phyloP scores from a whole-genome alignment of 2,888 invertebrate genomes.

The Nephrocerus scutellatus region DNA sequence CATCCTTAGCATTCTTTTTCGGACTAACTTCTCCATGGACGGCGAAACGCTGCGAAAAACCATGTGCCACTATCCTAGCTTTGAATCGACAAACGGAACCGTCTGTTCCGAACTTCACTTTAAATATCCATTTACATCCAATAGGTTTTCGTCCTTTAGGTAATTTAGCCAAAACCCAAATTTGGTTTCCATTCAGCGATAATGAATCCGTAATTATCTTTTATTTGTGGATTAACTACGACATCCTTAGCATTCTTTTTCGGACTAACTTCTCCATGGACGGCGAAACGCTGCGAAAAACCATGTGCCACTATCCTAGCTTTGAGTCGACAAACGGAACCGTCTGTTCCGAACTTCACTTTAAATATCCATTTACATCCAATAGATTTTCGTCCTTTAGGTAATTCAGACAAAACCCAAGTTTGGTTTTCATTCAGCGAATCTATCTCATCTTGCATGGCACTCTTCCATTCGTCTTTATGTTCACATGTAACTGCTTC shows the following conservation, averaged over 20 bases:
- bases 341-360: constrained; percentile 11
- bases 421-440: constrained; percentile 8
- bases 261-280: too few species aligned
- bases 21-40: too few species aligned
- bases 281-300: constrained; percentile 14
- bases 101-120: constrained; percentile 10
- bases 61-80: constrained; percentile 17
- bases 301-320: constrained; percentile 17
- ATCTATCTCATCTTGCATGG: constrained; percentile 10
- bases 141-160: constrained; percentile 22
- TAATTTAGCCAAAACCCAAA: constrained; percentile 14
- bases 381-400: constrained; percentile 20
- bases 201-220: too few species aligned
- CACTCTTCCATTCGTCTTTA: constrained; percentile 7
- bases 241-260: too few species aligned
- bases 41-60: constrained; percentile 14
- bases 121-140: constrained; percentile 23
- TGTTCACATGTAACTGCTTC: constrained; percentile 6
- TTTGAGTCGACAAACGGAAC: constrained; percentile 13
- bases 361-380: constrained; percentile 24
- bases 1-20: too few species aligned
- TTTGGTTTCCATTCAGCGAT: constrained; percentile 7
- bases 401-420: constrained; percentile 16
- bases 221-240: too few species aligned
- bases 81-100: constrained; percentile 15